Conservation (phyloP, 1,140 invertebrate genomes). For the Sycobia sp. region DNA sequence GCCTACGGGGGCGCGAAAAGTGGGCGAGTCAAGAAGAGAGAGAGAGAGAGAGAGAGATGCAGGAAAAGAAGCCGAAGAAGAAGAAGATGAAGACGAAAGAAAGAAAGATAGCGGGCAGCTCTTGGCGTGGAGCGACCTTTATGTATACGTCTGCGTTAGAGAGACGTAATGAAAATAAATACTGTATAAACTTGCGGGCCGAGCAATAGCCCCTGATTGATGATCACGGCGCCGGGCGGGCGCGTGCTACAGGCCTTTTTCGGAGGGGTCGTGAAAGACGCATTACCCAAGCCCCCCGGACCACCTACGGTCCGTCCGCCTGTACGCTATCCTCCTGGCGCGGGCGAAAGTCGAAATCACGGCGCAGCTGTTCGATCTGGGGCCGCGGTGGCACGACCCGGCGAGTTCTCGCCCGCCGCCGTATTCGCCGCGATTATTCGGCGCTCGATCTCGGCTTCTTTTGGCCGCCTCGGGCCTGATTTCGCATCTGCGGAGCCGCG, state of each 20-base stretch:
- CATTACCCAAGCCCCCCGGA: conserved; percentile 53
- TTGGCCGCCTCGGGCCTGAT: not conserved
- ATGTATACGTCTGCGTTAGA: not conserved
- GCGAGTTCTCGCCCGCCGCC: not conserved
- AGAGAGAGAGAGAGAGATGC: not conserved
- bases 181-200: conserved; percentile 58
- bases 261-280: conserved; percentile 47
- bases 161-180: conserved; percentile 60
- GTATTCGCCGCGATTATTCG: not conserved
- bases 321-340: not conserved
- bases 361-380: conserved; percentile 19
- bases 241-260: conserved; percentile 19
- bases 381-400: no score
- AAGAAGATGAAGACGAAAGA: not conserved
- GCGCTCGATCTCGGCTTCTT: not conserved
- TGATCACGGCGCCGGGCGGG: conserved; percentile 51
- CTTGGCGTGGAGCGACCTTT: no score
- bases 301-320: conserved; percentile 51
- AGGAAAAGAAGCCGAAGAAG: no score
- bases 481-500: no score
- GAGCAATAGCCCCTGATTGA: conserved; percentile 57
- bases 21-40: not conserved
- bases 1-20: not conserved
- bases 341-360: not conserved
- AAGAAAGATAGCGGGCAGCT: conserved; percentile 17